phyloP scores from a whole-genome alignment of 2,888 invertebrate genomes.

The Zonitis immaculata region DNA sequence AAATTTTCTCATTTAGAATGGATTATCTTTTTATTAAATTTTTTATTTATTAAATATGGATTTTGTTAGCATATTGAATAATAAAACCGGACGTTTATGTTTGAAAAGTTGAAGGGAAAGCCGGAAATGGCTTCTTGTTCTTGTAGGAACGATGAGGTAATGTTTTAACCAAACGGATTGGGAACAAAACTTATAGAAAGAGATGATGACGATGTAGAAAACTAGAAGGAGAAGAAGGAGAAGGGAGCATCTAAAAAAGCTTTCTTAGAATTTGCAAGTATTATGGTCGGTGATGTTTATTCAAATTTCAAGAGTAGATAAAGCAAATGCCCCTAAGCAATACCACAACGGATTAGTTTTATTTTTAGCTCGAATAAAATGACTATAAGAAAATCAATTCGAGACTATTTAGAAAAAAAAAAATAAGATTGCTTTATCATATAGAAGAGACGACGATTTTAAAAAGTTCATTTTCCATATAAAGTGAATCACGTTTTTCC shows the following conservation, averaged over 20 bases:
- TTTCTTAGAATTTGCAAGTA: conserved; percentile 27
- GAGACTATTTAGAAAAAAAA: neutral
- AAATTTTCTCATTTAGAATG: neutral
- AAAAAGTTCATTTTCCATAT: neutral
- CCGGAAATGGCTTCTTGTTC: neutral
- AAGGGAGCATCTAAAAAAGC: conserved; percentile 11
- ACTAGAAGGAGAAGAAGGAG: neutral
- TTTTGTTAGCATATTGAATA: neutral
- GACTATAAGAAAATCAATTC: neutral
- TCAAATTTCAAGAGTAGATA: conserved; percentile 11
- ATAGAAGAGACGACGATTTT: neutral
- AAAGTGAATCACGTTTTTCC: neutral
- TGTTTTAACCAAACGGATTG: neutral
- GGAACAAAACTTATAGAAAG: neutral
- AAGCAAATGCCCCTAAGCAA: neutral
- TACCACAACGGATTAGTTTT: neutral
- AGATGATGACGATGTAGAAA: too few relatives aligned
- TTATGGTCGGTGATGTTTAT: conserved; percentile 21
- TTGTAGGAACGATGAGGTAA: neutral
- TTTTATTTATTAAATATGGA: neutral
- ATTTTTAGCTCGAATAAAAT: neutral
- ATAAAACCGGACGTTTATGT: neutral
- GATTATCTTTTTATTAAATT: neutral
- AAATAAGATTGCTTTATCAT: neutral
- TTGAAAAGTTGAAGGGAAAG: neutral